Base-by-base conservation (phyloP, 1,140 invertebrate species). In the Plectus sambesii region DNA sequence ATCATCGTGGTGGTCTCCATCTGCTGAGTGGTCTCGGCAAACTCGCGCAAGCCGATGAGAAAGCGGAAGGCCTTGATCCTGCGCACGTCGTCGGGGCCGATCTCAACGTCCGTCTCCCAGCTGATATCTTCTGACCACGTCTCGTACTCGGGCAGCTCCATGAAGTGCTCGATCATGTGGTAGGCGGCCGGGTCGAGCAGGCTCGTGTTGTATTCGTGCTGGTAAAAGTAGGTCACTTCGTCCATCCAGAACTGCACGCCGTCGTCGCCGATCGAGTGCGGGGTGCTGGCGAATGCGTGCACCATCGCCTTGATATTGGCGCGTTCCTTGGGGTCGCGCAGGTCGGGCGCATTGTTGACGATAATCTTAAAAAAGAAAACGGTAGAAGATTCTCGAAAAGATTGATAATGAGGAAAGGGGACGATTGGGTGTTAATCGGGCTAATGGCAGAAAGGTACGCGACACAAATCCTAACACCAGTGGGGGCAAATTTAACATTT, bases 241-340 rank as follows among this genome's bases (percentile, higher is more conserved):
- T 85, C 74, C 0, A 92, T 68, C 87, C 87, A 93, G 1, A 84
- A 89, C 69, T 89, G 85, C 0, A 85, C 86, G 61, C 86, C 87
- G 0, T 83, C 63, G 0, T 80, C 78, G 15, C 62, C 69, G 4
- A 67, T 65, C 24, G 88, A 81, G 66, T 82, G 88, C 0, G 78
- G 76, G 0, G 81, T 83, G 35, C 80, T 79, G 67, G 90, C 86
- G 49, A 90, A 75, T 15, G 76, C 78, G 33, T 77, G 73, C 0
- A 85, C 82, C 22, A 92, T 69, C 25, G 79, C 78, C 70, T 89
- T 84, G 19, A 92, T 76, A 69, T 83, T 75, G 9, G 78, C 62
- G 66, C 88, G 85, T 0, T 83, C 75, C 36, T 73, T 63, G 1
- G 80, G 79, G 66, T 88, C 80, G 5, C 84, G 85, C 71, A 90